Percentiles rank a stretch among this genome's conserved stretches.
These are phyloP conservation scores for Tragelaphus oryx DNA, from an alignment of 2,797 vertebrate species.

Conservation along the genomic window DNA sequence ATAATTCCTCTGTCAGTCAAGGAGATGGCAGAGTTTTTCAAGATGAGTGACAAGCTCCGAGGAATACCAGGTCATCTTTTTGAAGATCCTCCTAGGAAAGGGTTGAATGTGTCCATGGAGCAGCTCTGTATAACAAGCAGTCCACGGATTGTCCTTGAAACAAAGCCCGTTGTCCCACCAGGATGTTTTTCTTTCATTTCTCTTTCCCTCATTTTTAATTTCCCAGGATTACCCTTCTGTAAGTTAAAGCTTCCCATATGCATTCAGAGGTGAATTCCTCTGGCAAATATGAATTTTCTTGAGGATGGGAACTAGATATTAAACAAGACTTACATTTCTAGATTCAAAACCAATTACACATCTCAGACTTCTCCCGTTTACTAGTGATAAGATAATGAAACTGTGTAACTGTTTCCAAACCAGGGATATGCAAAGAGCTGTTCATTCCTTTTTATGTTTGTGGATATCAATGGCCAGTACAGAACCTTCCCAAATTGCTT, in stretches of 20 bases:
- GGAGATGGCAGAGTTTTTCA: neutral
- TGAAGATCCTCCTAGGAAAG: neutral
- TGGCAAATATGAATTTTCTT: constrained; percentile 35
- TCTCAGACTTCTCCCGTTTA: neutral
- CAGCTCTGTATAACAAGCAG: neutral
- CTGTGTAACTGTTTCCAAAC: neutral
- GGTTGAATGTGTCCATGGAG: neutral
- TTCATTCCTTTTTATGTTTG: neutral
- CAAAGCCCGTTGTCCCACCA: neutral
- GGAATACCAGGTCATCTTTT: neutral
- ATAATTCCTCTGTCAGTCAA: neutral
- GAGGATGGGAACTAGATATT: neutral
- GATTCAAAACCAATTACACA: constrained; percentile 46
- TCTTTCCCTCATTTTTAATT: neutral
- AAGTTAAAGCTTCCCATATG: neutral
- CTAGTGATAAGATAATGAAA: neutral
- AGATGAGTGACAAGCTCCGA: neutral
- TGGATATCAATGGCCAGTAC: neutral
- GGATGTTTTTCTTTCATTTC: neutral
- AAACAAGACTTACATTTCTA: constrained; percentile 37
- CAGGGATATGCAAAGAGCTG: neutral
- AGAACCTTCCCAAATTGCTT: neutral
- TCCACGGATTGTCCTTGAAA: neutral
- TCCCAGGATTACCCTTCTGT: neutral
- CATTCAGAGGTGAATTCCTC: constrained; percentile 41